These are phyloP conservation scores for Talpa occidentalis DNA, from an alignment of 2,113 vertebrate genomes.

Conservation along the genomic window DNA sequence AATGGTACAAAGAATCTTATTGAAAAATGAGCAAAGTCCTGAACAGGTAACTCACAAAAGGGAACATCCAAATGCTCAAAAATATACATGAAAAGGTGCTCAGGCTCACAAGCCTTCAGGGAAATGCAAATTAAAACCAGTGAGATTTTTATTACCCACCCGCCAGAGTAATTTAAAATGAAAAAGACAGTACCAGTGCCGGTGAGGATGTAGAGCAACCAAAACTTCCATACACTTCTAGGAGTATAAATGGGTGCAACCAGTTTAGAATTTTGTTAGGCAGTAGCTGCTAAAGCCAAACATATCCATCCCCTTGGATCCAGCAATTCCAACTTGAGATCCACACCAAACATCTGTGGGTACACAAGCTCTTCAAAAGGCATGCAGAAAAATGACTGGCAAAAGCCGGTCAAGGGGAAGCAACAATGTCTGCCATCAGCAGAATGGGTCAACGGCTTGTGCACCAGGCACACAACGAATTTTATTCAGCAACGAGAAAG, in stretches of 20 bases:
- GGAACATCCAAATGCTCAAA: not conserved
- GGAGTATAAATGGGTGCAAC: not conserved
- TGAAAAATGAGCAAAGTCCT: slow-evolving; percentile 1
- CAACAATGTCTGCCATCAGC: slow-evolving; percentile 17
- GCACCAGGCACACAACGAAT: not conserved
- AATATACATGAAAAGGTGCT: not conserved
- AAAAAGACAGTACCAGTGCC: not conserved
- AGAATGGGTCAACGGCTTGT: not conserved
- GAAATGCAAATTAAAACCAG: slow-evolving; percentile 41
- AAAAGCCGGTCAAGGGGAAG: not conserved
- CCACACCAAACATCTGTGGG: not conserved
- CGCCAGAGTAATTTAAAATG: not conserved
- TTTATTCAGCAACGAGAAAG: slow-evolving; percentile 46
- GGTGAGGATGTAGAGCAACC: not conserved
- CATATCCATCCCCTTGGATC: not conserved
- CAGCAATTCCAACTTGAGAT: slow-evolving; percentile 15
- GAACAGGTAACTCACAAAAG: slow-evolving; percentile 18
- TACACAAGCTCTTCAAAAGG: not conserved
- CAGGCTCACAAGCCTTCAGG: slow-evolving; percentile 26
- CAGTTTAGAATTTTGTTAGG: slow-evolving; percentile 27
- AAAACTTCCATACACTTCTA: not conserved
- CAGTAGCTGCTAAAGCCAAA: slow-evolving; percentile 25
- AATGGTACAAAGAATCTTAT: not conserved
- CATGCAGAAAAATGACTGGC: not conserved
- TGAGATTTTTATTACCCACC: slow-evolving; percentile 29